A percentile compares a stretch with the other conserved stretches of the same genome.
These are phyloP conservation scores for Xanthorhoe spadicearia DNA, from an alignment of 2,888 invertebrate species.

Conservation along the genomic window DNA sequence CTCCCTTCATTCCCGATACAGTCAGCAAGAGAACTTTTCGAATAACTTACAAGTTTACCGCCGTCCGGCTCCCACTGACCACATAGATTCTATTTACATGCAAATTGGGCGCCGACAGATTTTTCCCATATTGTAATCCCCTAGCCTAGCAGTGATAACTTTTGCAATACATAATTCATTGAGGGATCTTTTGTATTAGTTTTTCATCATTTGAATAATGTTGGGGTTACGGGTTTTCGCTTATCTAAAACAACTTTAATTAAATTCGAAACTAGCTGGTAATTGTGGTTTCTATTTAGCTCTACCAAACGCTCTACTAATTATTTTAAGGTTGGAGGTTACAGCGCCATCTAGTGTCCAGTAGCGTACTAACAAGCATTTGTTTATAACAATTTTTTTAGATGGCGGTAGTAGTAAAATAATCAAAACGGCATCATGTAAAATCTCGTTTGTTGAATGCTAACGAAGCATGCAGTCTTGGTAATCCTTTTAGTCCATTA, in stretches of 20 bases:
- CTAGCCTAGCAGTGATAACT: slow-evolving; percentile 54
- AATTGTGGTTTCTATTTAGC: not conserved
- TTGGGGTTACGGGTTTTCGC: not conserved
- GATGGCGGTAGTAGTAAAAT: slow-evolving; percentile 49
- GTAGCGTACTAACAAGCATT: not conserved
- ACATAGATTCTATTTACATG: slow-evolving; percentile 72
- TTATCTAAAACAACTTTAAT: not conserved
- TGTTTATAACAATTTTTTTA: slow-evolving; percentile 17
- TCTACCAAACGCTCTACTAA: not conserved
- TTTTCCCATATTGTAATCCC: slow-evolving; percentile 54
- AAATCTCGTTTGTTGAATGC: slow-evolving; percentile 54
- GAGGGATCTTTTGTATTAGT: slow-evolving; percentile 52
- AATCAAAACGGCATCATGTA: slow-evolving; percentile 26
- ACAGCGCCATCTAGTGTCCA: slow-evolving; percentile 49
- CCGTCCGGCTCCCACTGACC: slow-evolving; percentile 44
- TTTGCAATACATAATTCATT: slow-evolving; percentile 62
- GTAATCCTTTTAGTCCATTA: slow-evolving; percentile 38
- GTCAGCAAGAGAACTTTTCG: slow-evolving; percentile 59
- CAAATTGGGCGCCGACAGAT: slow-evolving; percentile 62
- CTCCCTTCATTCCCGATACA: slow-evolving; percentile 39
- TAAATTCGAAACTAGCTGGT: not conserved
- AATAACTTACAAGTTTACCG: slow-evolving; percentile 62
- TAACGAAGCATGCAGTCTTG: slow-evolving; percentile 51
- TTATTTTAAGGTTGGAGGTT: not conserved
- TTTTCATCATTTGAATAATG: slow-evolving; percentile 23